Conservation (phyloP, 2,888 invertebrate genomes). For the Eucera pruinosa region DNA sequence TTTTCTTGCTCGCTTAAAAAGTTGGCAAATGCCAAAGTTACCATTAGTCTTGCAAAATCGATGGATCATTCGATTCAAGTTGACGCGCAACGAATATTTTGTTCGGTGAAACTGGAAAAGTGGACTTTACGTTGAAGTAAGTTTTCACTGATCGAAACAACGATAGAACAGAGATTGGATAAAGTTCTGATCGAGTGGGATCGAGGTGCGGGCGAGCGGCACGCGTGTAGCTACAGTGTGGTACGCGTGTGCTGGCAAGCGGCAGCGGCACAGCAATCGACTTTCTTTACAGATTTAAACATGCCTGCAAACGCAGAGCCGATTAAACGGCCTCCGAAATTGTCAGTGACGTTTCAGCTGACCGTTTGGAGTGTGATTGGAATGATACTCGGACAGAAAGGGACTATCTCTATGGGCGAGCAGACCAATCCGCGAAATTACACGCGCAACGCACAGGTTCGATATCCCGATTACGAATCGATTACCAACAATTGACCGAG, state of each 20-base stretch:
- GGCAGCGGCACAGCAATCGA: too few species aligned
- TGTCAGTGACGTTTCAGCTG: slow-evolving; percentile 75
- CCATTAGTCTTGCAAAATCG: slow-evolving; percentile 4
- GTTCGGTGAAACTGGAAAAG: neutral
- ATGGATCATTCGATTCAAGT: neutral
- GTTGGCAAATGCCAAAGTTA: too few species aligned
- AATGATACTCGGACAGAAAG: slow-evolving; percentile 76
- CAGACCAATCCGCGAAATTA: slow-evolving; percentile 33
- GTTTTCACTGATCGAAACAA: too few species aligned
- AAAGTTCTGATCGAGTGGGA: too few species aligned
- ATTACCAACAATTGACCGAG: slow-evolving; percentile 11
- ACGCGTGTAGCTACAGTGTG: too few species aligned
- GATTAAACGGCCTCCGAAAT: slow-evolving; percentile 77
- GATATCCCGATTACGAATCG: slow-evolving; percentile 34
- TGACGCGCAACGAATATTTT: neutral
- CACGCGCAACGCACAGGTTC: slow-evolving; percentile 45
- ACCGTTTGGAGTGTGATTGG: slow-evolving; percentile 78
- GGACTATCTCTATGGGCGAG: slow-evolving; percentile 70
- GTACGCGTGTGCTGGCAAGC: too few species aligned
- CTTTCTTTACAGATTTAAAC: slow-evolving; percentile 18
- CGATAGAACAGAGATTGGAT: too few species aligned
- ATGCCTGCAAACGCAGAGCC: slow-evolving; percentile 73
- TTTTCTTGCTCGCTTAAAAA: too few species aligned
- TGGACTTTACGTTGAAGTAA: slow-evolving; percentile 17
- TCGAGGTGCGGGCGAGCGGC: too few species aligned